Conservation (phyloP, 2,888 invertebrate species). For the Anthrax anthrax region DNA sequence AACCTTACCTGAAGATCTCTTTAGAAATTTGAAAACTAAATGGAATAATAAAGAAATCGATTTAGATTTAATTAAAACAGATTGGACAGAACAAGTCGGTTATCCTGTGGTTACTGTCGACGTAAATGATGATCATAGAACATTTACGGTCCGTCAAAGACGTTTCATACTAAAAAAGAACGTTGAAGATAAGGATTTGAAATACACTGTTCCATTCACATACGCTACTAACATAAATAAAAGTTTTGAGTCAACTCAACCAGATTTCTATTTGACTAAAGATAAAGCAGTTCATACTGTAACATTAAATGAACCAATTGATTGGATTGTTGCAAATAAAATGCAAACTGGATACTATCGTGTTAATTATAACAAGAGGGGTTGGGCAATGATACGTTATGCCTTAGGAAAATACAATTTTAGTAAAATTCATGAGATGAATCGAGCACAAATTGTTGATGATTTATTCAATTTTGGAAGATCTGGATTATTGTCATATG, state of each 20-base stretch:
- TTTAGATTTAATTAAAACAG: slow-evolving; percentile 27
- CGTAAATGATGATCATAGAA: slow-evolving; percentile 1
- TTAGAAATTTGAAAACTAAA: slow-evolving; percentile 32
- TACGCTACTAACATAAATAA: slow-evolving; percentile 18
- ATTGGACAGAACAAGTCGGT: slow-evolving; percentile 52
- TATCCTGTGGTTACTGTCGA: slow-evolving; percentile 47
- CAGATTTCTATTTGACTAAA: slow-evolving; percentile 17
- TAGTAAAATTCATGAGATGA: slow-evolving; percentile 44
- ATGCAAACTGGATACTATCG: slow-evolving; percentile 38
- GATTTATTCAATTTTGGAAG: slow-evolving; percentile 66
- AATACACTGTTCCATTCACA: slow-evolving; percentile 21
- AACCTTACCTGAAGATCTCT: slow-evolving; percentile 38
- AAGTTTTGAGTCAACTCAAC: slow-evolving; percentile 19
- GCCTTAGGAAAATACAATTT: slow-evolving; percentile 13
- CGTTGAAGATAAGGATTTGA: not conserved
- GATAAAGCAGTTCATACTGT: slow-evolving; percentile 2
- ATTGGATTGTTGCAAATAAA: slow-evolving; percentile 26
- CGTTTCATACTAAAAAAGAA: slow-evolving; percentile 18
- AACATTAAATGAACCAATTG: slow-evolving; percentile 10
- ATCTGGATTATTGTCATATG: slow-evolving; percentile 45
- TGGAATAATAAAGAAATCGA: slow-evolving; percentile 26
- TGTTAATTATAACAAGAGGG: slow-evolving; percentile 49
- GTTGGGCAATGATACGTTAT: slow-evolving; percentile 35
- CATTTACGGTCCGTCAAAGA: slow-evolving; percentile 16
- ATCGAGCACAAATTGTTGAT: slow-evolving; percentile 66